A percentile compares a stretch with the other conserved stretches of the same genome.
These are phyloP conservation scores for Girardinus metallicus DNA, from an alignment of 2,797 vertebrate genomes.

Conservation along the genomic window DNA sequence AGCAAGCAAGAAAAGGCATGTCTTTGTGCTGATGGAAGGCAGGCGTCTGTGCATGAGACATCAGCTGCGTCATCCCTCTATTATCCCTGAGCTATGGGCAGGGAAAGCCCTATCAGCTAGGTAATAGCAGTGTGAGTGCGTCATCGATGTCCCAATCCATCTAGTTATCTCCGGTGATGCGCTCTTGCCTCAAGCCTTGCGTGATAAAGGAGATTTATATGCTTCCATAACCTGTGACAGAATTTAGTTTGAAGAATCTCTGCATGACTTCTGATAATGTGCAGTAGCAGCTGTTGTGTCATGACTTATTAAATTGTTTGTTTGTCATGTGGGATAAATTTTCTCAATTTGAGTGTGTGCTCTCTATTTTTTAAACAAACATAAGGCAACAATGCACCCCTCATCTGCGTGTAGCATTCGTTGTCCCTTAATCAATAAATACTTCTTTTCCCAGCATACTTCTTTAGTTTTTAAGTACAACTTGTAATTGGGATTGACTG, in stretches of 20 bases:
- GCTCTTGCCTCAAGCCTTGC: slow-evolving; percentile 28
- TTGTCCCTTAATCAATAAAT: neutral
- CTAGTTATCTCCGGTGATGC: slow-evolving; percentile 57
- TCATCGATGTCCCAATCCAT: slow-evolving; percentile 54
- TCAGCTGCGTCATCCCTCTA: slow-evolving; percentile 41
- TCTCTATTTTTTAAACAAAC: neutral
- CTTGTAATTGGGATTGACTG: neutral
- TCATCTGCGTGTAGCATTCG: neutral
- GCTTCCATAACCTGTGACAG: slow-evolving; percentile 24
- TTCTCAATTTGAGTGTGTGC: neutral
- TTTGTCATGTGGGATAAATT: neutral
- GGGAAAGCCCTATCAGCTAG: slow-evolving; percentile 61
- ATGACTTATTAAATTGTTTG: neutral
- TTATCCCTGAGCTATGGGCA: slow-evolving; percentile 46
- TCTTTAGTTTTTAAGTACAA: neutral
- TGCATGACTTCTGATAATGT: neutral
- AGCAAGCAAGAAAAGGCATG: neutral
- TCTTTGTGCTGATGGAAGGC: slow-evolving; percentile 1
- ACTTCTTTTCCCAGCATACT: neutral
- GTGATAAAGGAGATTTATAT: slow-evolving; percentile 25
- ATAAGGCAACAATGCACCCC: neutral
- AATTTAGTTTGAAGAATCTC: neutral
- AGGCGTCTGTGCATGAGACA: slow-evolving; percentile 3
- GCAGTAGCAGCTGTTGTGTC: neutral
- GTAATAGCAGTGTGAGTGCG: slow-evolving; percentile 51